Conservation (phyloP, 2,888 invertebrate species). For the Cerceris ruficornis region DNA sequence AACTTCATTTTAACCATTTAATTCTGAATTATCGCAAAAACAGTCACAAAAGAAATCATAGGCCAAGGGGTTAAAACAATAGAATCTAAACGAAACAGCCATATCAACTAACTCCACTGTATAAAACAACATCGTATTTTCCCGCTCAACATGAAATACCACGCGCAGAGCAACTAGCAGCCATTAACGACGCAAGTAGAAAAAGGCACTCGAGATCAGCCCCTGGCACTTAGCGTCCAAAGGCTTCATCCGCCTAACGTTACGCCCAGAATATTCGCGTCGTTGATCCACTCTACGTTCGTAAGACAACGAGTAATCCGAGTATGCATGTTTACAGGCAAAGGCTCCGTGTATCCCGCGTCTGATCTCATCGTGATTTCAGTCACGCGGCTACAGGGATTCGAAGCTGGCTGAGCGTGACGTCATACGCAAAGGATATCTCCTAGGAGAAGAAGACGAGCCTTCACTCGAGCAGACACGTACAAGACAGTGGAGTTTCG, state of each 20-base stretch:
- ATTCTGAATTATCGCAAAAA: too few relatives aligned
- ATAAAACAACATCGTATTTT: too few relatives aligned
- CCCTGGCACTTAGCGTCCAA: not conserved
- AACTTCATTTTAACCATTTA: too few relatives aligned
- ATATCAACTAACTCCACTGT: too few relatives aligned
- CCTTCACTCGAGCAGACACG: too few relatives aligned
- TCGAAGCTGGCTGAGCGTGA: constrained; percentile 61
- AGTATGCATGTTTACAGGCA: constrained; percentile 4
- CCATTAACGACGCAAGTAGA: too few relatives aligned
- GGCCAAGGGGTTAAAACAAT: too few relatives aligned
- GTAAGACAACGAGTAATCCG: constrained; percentile 7
- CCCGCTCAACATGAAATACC: too few relatives aligned
- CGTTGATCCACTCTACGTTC: not conserved
- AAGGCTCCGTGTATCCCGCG: constrained; percentile 1
- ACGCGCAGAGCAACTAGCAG: too few relatives aligned
- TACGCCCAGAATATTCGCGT: not conserved
- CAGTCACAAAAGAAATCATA: too few relatives aligned
- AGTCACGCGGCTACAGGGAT: constrained; percentile 73
- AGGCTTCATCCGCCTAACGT: not conserved
- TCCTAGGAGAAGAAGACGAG: constrained; percentile 8
- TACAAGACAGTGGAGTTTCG: constrained; percentile 6
- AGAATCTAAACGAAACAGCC: too few relatives aligned
- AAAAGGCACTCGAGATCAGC: not conserved
- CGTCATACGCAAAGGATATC: constrained; percentile 65
- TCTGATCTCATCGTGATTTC: constrained; percentile 70